These are phyloP conservation scores for Phaonia tiefii DNA, from an alignment of 2,888 invertebrate species.

Conservation along the genomic window DNA sequence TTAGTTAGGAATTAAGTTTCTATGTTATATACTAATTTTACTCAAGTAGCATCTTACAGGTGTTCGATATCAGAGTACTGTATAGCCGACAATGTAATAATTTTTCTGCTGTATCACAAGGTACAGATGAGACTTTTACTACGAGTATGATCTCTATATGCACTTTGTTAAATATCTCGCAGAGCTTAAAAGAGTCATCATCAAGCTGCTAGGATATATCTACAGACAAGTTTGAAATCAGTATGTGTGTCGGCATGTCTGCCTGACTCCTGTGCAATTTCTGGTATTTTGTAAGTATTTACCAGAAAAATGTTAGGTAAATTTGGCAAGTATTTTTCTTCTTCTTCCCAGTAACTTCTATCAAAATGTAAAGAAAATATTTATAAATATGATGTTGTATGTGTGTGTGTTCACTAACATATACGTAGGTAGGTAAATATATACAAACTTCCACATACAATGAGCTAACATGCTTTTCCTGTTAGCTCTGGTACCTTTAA, in stretches of 20 bases:
- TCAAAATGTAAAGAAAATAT: constrained; percentile 4
- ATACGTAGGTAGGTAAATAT: too few species aligned
- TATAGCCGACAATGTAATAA: constrained; percentile 2
- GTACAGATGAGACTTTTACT: background rate
- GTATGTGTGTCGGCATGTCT: too few species aligned
- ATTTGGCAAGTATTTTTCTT: too few species aligned
- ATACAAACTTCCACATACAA: constrained; percentile 1
- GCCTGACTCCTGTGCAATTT: background rate
- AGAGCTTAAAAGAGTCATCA: constrained; percentile 27
- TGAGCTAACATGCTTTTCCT: constrained; percentile 20
- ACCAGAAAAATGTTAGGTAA: constrained; percentile 10
- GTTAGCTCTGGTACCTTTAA: constrained; percentile 26
- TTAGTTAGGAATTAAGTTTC: too few species aligned
- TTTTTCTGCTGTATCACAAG: background rate
- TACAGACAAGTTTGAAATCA: background rate
- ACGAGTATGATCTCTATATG: background rate
- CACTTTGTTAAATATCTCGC: background rate
- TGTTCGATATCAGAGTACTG: background rate
- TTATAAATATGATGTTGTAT: constrained; percentile 10
- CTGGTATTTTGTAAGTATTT: constrained; percentile 19
- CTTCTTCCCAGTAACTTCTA: too few species aligned
- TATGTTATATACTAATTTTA: too few species aligned
- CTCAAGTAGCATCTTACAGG: too few species aligned
- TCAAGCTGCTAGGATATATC: background rate
- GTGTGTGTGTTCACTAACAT: too few species aligned